Evolutionary conservation across 2,113 vertebrate species (phyloP).

Genomic region (Burhinus oedicnemus): DNA sequence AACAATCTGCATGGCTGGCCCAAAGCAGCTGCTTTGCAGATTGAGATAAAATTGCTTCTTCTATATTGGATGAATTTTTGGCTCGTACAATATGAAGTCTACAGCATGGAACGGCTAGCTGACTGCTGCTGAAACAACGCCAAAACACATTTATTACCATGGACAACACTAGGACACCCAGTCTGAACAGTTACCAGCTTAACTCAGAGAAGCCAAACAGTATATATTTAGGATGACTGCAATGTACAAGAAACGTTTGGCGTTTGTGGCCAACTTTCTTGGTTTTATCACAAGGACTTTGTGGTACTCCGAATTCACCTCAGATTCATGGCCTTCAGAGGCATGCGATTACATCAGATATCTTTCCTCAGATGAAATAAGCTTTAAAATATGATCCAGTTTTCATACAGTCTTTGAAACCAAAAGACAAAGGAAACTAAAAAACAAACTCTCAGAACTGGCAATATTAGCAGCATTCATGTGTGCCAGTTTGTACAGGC

Average conservation of each 20-base stretch:
- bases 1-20: background rate
- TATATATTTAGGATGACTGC: background rate
- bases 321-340: background rate
- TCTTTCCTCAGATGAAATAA: background rate
- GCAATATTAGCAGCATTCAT: background rate
- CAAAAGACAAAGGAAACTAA: background rate
- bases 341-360: background rate
- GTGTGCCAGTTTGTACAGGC: background rate
- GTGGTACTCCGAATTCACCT: background rate
- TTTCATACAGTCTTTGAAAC: background rate
- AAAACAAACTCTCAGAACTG: background rate
- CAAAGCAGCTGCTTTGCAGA: background rate
- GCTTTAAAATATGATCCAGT: background rate
- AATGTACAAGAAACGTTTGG: fast-evolving
- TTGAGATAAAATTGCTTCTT: background rate
- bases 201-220: background rate
- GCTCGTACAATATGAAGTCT: background rate
- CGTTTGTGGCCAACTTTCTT: background rate
- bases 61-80: background rate
- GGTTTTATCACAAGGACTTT: background rate
- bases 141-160: background rate
- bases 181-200: background rate
- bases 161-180: background rate
- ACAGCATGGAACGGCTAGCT: background rate
- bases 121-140: background rate